phyloP scores from a whole-genome alignment of 2,888 invertebrate genomes.

The Heterodera filipjevi region DNA sequence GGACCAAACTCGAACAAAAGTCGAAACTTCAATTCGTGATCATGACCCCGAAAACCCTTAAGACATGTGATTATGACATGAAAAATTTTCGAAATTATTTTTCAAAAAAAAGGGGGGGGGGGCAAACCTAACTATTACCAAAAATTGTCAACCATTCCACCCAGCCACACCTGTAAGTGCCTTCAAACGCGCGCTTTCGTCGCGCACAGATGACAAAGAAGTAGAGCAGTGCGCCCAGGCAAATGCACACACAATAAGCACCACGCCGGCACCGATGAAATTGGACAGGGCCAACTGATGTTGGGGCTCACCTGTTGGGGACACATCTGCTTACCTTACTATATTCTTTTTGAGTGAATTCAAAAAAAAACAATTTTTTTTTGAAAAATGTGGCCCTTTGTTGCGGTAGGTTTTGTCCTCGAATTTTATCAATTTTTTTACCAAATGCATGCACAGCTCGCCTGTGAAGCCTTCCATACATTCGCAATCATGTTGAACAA shows the following conservation, averaged over 20 bases:
- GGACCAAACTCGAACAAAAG: too few species aligned
- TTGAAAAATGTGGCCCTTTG: too few species aligned
- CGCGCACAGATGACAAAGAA: conserved; percentile 54
- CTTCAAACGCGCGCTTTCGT: conserved; percentile 59
- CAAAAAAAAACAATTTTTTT: too few species aligned
- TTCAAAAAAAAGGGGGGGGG: too few species aligned
- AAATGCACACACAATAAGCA: conserved; percentile 53
- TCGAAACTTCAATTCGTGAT: too few species aligned
- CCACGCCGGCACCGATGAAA: conserved; percentile 53
- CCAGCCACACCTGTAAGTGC: conserved; percentile 45
- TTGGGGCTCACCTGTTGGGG: conserved; percentile 46
- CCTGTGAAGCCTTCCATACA: conserved; percentile 57
- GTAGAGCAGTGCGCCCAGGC: conserved; percentile 51
- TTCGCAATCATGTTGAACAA: conserved; percentile 55
- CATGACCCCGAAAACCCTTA: too few species aligned
- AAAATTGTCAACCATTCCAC: too few species aligned
- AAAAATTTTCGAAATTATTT: too few species aligned
- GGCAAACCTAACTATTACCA: too few species aligned
- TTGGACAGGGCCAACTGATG: conserved; percentile 50
- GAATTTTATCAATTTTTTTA: conserved; percentile 13
- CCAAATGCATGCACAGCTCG: conserved; percentile 50
- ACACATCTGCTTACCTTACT: background rate
- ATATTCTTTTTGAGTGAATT: background rate
- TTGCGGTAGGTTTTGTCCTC: too few species aligned
- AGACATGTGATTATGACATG: too few species aligned